Conservation (phyloP, 2,113 vertebrate genomes). For the Grammomys dolichurus region DNA sequence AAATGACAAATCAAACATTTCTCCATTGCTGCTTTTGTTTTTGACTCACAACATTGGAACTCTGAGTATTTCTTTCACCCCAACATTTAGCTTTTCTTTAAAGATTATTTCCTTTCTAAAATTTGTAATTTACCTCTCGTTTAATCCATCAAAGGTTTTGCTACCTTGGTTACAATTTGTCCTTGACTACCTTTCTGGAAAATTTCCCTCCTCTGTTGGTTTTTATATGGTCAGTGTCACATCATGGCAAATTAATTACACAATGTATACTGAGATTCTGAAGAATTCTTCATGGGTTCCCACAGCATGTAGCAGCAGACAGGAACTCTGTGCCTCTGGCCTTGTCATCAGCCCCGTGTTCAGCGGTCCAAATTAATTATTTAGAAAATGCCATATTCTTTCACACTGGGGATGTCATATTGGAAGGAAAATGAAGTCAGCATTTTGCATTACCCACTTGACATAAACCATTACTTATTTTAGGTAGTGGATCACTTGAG, state of each 20-base stretch:
- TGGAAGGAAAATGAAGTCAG: slow-evolving; percentile 35
- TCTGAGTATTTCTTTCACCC: not conserved
- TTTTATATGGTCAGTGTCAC: slow-evolving; percentile 13
- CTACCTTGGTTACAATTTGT: not conserved
- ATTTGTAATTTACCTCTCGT: not conserved
- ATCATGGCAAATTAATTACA: slow-evolving; percentile 40
- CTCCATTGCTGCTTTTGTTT: not conserved
- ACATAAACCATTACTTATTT: slow-evolving; percentile 5
- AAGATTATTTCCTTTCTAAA: not conserved
- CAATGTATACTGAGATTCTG: slow-evolving; percentile 24
- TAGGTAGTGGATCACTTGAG: not conserved
- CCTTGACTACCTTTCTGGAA: slow-evolving; percentile 12
- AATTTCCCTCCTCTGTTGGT: not conserved
- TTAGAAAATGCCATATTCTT: slow-evolving; percentile 30
- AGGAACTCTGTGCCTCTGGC: not conserved
- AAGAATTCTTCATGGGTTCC: not conserved
- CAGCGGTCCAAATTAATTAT: slow-evolving; percentile 46
- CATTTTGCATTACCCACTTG: not conserved
- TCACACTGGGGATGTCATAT: not conserved
- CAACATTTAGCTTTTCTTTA: not conserved
- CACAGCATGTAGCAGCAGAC: slow-evolving; percentile 5
- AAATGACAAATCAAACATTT: not conserved
- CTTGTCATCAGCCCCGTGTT: not conserved
- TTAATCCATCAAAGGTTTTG: not conserved
- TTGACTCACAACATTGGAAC: not conserved